Percentiles rank a stretch among this genome's conserved stretches.
Evolutionary conservation across 2,888 invertebrate species (phyloP).

Genomic region (Pseudoips prasinana): DNA sequence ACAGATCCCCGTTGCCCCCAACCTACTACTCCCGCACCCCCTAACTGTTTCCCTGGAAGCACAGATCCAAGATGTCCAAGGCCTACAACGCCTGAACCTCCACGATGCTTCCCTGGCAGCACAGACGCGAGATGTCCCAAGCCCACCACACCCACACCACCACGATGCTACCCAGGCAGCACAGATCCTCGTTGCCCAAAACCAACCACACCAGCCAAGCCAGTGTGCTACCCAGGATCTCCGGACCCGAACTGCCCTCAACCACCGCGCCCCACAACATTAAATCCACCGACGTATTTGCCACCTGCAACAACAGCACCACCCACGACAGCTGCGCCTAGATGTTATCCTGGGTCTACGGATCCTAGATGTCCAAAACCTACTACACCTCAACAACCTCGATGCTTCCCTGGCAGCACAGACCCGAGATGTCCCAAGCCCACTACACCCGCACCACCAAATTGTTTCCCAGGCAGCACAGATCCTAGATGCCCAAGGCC

Average conservation of each 20-base stretch:
- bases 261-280: slow-evolving; percentile 33
- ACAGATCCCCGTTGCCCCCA: slow-evolving; percentile 36
- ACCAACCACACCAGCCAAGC: slow-evolving; percentile 35
- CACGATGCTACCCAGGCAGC: slow-evolving; percentile 53
- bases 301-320: slow-evolving; percentile 42
- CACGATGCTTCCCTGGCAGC: slow-evolving; percentile 40
- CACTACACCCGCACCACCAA: slow-evolving; percentile 14
- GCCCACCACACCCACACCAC: slow-evolving; percentile 35
- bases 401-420: slow-evolving; percentile 26
- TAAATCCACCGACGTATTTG: slow-evolving; percentile 24
- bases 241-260: slow-evolving; percentile 52
- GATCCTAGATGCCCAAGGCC: slow-evolving; percentile 45
- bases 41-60: slow-evolving; percentile 23
- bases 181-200: slow-evolving; percentile 47
- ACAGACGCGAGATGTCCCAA: slow-evolving; percentile 34
- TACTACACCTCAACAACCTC: slow-evolving; percentile 23
- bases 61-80: slow-evolving; percentile 27
- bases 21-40: slow-evolving; percentile 27
- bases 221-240: slow-evolving; percentile 18
- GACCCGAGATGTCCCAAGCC: slow-evolving; percentile 9
- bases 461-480: slow-evolving; percentile 15
- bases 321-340: slow-evolving; percentile 26
- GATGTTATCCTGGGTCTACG: slow-evolving; percentile 29
- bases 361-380: slow-evolving; percentile 29
- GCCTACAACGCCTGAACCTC: slow-evolving; percentile 30